Evolutionary conservation across 2,888 invertebrate species (phyloP).

Genomic region (Dicranocentrus wangi): DNA sequence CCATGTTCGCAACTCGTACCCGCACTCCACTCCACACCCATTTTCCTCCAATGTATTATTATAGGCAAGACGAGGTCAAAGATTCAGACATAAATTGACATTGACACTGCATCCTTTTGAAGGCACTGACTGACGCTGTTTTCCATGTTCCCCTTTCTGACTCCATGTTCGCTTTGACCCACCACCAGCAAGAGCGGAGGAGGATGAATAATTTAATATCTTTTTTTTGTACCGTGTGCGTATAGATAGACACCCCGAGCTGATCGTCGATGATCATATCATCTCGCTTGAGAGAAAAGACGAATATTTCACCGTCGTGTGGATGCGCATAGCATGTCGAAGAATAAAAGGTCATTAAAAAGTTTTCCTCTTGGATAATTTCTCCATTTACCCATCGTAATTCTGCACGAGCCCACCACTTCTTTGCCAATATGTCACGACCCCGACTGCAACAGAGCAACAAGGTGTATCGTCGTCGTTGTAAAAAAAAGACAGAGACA

Average conservation of each 20-base stretch:
- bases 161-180: background rate
- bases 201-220: slow-evolving; percentile 2
- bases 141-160: too few species aligned
- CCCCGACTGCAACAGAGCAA: slow-evolving; percentile 1
- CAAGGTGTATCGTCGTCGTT: background rate
- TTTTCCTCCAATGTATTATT: slow-evolving; percentile 42
- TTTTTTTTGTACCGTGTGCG: background rate
- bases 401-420: slow-evolving; percentile 38
- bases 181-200: slow-evolving; percentile 19
- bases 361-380: slow-evolving; percentile 26
- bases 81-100: slow-evolving; percentile 54
- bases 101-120: slow-evolving; percentile 42
- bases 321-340: background rate
- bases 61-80: slow-evolving; percentile 49
- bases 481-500: slow-evolving; percentile 44
- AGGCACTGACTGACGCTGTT: slow-evolving; percentile 4
- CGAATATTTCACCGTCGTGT: background rate
- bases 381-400: slow-evolving; percentile 43
- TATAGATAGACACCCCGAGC: too few species aligned
- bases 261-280: too few species aligned
- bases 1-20: background rate
- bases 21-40: slow-evolving; percentile 31
- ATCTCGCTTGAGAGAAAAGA: too few species aligned
- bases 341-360: slow-evolving; percentile 35
- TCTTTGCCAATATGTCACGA: slow-evolving; percentile 29